These are phyloP conservation scores for Tetragnatha montana DNA, from an alignment of 2,888 invertebrate genomes.

Conservation along the genomic window DNA sequence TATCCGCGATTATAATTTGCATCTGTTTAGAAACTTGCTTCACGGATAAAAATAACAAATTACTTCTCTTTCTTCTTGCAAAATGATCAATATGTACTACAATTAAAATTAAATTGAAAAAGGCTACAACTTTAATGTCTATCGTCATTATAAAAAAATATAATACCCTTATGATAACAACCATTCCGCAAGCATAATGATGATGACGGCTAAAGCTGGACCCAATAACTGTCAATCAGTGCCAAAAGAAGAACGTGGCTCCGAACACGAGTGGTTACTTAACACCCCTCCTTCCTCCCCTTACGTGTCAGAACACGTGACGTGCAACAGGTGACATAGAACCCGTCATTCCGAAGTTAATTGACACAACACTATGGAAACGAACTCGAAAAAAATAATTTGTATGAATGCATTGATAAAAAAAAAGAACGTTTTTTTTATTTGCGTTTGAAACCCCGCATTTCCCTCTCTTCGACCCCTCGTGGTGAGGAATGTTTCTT, in stretches of 20 bases:
- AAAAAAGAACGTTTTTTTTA: constrained; percentile 3
- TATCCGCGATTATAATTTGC: too few relatives aligned
- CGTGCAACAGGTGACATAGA: constrained; percentile 59
- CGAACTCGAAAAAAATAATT: constrained; percentile 24
- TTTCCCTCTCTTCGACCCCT: neutral
- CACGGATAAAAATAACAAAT: too few relatives aligned
- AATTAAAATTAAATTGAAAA: too few relatives aligned
- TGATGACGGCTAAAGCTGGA: neutral
- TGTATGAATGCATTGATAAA: constrained; percentile 1
- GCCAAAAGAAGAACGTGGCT: constrained; percentile 50
- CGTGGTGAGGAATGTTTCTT: constrained; percentile 51
- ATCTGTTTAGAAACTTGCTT: too few relatives aligned
- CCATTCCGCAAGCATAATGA: too few relatives aligned
- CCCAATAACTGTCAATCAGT: constrained; percentile 55
- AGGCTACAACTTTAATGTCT: too few relatives aligned
- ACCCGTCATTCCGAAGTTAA: constrained; percentile 59
- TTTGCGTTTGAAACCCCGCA: neutral
- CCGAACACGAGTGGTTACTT: constrained; percentile 42
- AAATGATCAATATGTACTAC: too few relatives aligned
- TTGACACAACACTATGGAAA: constrained; percentile 35
- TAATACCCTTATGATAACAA: too few relatives aligned
- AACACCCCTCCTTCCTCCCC: constrained; percentile 11
- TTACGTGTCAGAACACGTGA: constrained; percentile 21
- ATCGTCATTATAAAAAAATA: too few relatives aligned
- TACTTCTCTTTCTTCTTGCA: too few relatives aligned